These are phyloP conservation scores for Drosophila pegasa DNA, from an alignment of 2,888 invertebrate species.

Conservation along the genomic window DNA sequence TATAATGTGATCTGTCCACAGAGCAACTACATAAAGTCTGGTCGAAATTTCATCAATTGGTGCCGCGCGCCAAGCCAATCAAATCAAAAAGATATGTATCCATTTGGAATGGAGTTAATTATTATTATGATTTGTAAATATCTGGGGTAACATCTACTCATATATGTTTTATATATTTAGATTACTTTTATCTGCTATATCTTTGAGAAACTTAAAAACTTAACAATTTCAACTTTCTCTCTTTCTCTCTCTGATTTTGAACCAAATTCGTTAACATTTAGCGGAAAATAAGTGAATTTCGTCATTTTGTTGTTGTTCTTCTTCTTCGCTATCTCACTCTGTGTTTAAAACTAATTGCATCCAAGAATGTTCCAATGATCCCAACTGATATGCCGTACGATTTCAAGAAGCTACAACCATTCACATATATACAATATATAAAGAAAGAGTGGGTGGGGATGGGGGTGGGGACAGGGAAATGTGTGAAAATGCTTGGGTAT, in stretches of 20 bases:
- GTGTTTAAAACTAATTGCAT: slow-evolving; percentile 34
- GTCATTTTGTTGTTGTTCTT: background rate
- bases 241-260: background rate
- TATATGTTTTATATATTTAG: background rate
- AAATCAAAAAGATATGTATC: slow-evolving; percentile 68
- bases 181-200: background rate
- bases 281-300: slow-evolving; percentile 1
- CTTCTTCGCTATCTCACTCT: background rate
- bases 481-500: slow-evolving; percentile 7
- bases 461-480: background rate
- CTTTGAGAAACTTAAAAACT: slow-evolving; percentile 6
- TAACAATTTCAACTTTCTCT: slow-evolving; percentile 7
- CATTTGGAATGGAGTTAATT: slow-evolving; percentile 64
- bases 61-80: slow-evolving; percentile 67
- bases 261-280: slow-evolving; percentile 12
- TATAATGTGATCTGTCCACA: slow-evolving; percentile 18
- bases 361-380: slow-evolving; percentile 61
- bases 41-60: slow-evolving; percentile 59
- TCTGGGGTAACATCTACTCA: slow-evolving; percentile 14
- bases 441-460: background rate
- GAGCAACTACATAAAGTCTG: slow-evolving; percentile 43
- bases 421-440: slow-evolving; percentile 41
- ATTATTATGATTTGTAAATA: slow-evolving; percentile 29
- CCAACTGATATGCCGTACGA: slow-evolving; percentile 76
- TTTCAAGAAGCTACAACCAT: slow-evolving; percentile 74